A percentile compares a stretch with the other conserved stretches of the same genome.
Conservation (phyloP, 2,797 vertebrate genomes). For the Etheostoma nigrum region DNA sequence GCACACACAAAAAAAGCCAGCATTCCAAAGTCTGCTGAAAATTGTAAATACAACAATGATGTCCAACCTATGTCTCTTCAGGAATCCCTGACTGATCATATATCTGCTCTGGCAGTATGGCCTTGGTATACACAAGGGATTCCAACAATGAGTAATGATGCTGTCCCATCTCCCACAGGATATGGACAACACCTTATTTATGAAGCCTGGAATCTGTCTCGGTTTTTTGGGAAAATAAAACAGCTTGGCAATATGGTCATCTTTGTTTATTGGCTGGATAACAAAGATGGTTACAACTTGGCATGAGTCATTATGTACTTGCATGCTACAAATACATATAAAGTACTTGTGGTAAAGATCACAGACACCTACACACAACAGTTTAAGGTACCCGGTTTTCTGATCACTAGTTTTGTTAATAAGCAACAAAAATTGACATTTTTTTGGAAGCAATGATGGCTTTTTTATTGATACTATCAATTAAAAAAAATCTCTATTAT, state of each 20-base stretch:
- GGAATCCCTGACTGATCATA: conserved; percentile 27
- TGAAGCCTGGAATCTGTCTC: conserved; percentile 33
- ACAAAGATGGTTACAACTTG: not conserved
- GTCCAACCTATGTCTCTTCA: conserved; percentile 2
- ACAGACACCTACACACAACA: not conserved
- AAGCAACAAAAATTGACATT: too few relatives aligned
- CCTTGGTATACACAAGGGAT: conserved; percentile 22
- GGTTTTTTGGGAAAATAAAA: not conserved
- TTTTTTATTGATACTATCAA: not conserved
- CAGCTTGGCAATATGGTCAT: not conserved
- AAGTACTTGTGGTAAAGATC: not conserved
- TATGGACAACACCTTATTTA: conserved; percentile 36
- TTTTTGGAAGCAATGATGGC: not conserved
- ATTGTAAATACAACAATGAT: not conserved
- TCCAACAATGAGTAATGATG: conserved; percentile 48
- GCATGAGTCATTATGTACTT: not conserved
- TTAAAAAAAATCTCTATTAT: too few relatives aligned
- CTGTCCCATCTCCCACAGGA: conserved; percentile 47
- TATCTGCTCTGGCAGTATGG: conserved; percentile 29
- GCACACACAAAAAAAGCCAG: not conserved
- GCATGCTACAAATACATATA: not conserved
- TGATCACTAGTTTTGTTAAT: not conserved
- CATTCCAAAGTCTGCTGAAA: conserved; percentile 12
- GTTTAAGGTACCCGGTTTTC: not conserved
- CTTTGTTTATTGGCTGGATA: not conserved